A percentile compares a stretch with the other conserved stretches of the same genome.
These are phyloP conservation scores for Willowsia nigromaculata DNA, from an alignment of 2,888 invertebrate species.

Conservation along the genomic window DNA sequence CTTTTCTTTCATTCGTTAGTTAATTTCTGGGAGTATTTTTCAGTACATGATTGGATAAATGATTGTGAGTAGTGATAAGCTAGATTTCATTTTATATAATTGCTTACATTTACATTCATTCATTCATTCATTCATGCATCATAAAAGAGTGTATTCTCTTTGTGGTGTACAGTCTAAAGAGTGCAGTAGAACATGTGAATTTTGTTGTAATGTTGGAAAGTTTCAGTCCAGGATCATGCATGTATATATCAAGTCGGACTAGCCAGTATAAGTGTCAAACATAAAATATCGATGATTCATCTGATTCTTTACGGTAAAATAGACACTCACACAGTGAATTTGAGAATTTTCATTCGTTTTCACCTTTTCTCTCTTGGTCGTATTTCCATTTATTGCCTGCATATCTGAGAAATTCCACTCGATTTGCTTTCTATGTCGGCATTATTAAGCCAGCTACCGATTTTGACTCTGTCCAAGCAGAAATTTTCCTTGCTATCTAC, in stretches of 20 bases:
- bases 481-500: slow-evolving; percentile 4
- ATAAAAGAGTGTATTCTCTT: background rate
- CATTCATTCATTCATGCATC: background rate
- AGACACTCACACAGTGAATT: background rate
- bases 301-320: slow-evolving; percentile 10
- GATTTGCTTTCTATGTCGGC: slow-evolving; percentile 47
- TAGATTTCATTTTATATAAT: slow-evolving; percentile 12
- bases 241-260: background rate
- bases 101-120: slow-evolving; percentile 2
- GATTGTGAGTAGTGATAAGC: background rate
- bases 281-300: background rate
- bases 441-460: background rate
- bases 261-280: background rate
- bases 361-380: background rate
- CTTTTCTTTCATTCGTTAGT: background rate
- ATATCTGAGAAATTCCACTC: slow-evolving; percentile 56
- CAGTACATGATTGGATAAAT: background rate
- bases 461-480: background rate
- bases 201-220: too few species aligned
- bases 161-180: background rate
- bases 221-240: too few species aligned
- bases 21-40: background rate
- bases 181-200: too few species aligned
- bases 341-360: background rate
- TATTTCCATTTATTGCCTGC: slow-evolving; percentile 16